Evolutionary conservation across 1,140 invertebrate species (phyloP), one percentile per base, ranked within the genome.

Genomic region (Drosophila ficusphila): DNA sequence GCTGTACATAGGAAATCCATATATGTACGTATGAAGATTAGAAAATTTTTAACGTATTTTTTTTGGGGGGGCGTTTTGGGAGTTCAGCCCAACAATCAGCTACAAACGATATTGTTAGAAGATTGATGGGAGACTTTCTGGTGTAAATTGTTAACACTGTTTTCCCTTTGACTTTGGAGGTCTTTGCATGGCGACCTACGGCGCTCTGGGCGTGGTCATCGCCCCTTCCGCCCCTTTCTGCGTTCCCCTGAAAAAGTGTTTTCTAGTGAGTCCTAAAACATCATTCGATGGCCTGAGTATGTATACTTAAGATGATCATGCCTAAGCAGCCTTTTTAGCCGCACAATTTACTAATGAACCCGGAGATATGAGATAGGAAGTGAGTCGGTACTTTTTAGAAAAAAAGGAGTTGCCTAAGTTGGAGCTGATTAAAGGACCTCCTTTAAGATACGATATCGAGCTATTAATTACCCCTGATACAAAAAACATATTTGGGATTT

Each of bases 81-180:
- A 65, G 61, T 75, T 11, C 21, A 46, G 27, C 39, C 49, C 60
- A 57, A 49, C 71, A 57, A 75, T 68, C 60, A 64, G 44, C 64
- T 67, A 41, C 64, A 67, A 67, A 51, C 61, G 61, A 68, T 75
- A 44, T 76, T 53, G 72, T 75, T 57, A 36, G 36, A 60, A 68
- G 72, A 76, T 75, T 69, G 34, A 75, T 75, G 48, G 23, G 31
- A 44, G 61, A 53, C 48, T 52, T 29, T 68, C 62, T 67, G 71
- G 73, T 75, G 72, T 76, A 76, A 76, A 76, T 75, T 74, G 61
- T 76, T 76, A 76, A 76, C 72, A 76, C 72, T 58, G 61, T 74
- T 76, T 46, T 46, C 6, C 42, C 41, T 72, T 36, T 65, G 56
- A 58, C 70, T 67, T 48, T 67, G 60, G 72, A 57, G 58, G 51